A percentile compares a stretch with the other conserved stretches of the same genome.
Conservation (phyloP, 2,888 invertebrate species). For the Kuschelorhynchus macadamiae region DNA sequence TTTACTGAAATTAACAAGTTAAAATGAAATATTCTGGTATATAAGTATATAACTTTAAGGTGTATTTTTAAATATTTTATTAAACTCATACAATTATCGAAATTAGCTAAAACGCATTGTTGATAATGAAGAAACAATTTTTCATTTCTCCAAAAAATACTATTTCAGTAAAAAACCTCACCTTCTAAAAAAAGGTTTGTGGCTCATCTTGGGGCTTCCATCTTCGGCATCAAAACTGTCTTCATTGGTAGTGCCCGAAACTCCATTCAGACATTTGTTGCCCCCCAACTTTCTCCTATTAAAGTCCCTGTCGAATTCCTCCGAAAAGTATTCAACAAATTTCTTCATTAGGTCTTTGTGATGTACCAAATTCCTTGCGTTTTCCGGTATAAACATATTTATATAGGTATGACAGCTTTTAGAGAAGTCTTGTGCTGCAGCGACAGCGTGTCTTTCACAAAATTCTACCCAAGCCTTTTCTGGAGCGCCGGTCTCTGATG, state of each 20-base stretch:
- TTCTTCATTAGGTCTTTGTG: conserved; percentile 86
- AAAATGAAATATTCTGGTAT: too few species aligned
- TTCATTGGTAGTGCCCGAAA: conserved; percentile 57
- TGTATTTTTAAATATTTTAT: too few species aligned
- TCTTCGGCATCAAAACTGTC: conserved; percentile 81
- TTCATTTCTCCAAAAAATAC: too few species aligned
- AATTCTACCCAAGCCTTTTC: conserved; percentile 79
- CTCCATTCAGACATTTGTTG: conserved; percentile 68
- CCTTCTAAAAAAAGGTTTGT: conserved; percentile 88
- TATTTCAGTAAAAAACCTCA: too few species aligned
- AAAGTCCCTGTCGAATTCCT: conserved; percentile 88
- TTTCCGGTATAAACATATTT: conserved; percentile 78
- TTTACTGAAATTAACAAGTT: too few species aligned
- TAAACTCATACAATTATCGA: too few species aligned
- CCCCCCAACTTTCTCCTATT: conserved; percentile 71
- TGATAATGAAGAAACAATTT: too few species aligned
- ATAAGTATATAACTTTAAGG: too few species aligned
- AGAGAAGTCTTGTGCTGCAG: conserved; percentile 90
- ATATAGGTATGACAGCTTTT: conserved; percentile 87
- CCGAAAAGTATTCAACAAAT: conserved; percentile 87
- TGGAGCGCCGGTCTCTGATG: conserved; percentile 32
- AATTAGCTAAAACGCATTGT: too few species aligned
- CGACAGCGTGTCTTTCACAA: conserved; percentile 88
- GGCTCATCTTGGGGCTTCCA: conserved; percentile 84
- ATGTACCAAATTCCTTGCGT: conserved; percentile 76